Base-by-base conservation (phyloP, 2,113 vertebrate species). In the zebrafish (Danio rerio) region DNA sequence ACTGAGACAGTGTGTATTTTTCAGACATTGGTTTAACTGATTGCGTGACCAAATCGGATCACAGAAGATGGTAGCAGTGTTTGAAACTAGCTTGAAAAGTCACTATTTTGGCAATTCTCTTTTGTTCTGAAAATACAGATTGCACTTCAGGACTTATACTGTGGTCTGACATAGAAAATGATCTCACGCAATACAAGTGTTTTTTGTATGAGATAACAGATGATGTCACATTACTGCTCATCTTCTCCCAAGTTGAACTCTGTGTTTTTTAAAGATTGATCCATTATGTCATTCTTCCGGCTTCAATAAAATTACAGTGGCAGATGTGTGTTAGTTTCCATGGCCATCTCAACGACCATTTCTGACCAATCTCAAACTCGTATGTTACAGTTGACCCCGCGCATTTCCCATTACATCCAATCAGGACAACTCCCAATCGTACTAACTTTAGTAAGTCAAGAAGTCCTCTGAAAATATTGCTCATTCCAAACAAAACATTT, bases 371-470 rank as follows among this genome's bases (percentile, higher is more conserved):
- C 12, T 21, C 10, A 71, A 8, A 11, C n/a, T 76, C 7, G 56
- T n/a, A 58, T 56, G 8, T 58, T 45, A 16, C 43, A 50, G 43
- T 18, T 77, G 18, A 77, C 40, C 55, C 56, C 9, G 42, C 18
- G 8, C 45, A 77, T 62, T 62, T 31, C 8, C 12, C 59, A 50
- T 62, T 49, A 77, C 18, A 77, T 59, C 42, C 55, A 76, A 59
- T 31, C 43, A 50, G 20, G 18, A 9, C 5, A 56, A 56, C 4
- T 0, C n/a, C 10, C 55, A 76, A 45, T 0, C 20, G 9, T 6
- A 45, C 31, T 58, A 58, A 59, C 16, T 43, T 43, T 52, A 47
- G 10, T 59, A 18, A 43, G 6, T 10, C 21, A 8, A 61, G 7
- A 6, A 69, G 18, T 16, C 11, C 59, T 82, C 20, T 16, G 0